These are phyloP conservation scores for Phoxinus dragarum DNA, from an alignment of 2,797 vertebrate species.

Conservation along the genomic window DNA sequence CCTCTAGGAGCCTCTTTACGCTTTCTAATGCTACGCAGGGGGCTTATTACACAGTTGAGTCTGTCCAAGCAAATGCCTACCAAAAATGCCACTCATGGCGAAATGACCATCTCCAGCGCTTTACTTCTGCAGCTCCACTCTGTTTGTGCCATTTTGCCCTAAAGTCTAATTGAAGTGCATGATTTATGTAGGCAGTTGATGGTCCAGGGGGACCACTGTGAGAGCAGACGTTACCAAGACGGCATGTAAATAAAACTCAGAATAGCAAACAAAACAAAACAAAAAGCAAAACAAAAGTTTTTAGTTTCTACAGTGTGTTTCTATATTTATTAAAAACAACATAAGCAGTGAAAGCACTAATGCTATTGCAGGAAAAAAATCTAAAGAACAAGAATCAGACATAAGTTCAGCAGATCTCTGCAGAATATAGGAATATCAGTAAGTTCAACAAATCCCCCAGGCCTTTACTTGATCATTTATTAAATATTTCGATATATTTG, in stretches of 20 bases:
- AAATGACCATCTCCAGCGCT: slow-evolving; percentile 63
- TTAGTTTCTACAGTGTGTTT: background rate
- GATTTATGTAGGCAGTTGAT: slow-evolving; percentile 73
- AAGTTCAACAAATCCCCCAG: background rate
- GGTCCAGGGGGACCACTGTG: slow-evolving; percentile 62
- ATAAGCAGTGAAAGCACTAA: background rate
- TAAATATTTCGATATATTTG: background rate
- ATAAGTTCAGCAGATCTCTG: background rate
- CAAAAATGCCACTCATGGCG: slow-evolving; percentile 72
- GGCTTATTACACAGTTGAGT: slow-evolving; percentile 62
- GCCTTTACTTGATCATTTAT: background rate
- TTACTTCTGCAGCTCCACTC: slow-evolving; percentile 67
- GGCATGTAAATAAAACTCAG: slow-evolving; percentile 72
- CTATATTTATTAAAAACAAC: slow-evolving; percentile 1
- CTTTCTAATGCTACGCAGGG: slow-evolving; percentile 60
- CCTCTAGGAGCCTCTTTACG: slow-evolving; percentile 67
- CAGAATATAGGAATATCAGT: background rate
- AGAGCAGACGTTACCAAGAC: slow-evolving; percentile 63
- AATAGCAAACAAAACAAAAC: slow-evolving; percentile 70
- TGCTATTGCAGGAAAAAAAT: background rate
- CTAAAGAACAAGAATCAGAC: background rate
- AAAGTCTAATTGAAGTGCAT: slow-evolving; percentile 74
- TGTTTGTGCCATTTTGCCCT: slow-evolving; percentile 67
- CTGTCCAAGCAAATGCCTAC: slow-evolving; percentile 63
- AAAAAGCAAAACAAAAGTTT: slow-evolving; percentile 47